These are phyloP conservation scores for Himalopsyche tibetana DNA, from an alignment of 2,888 invertebrate genomes.

Conservation along the genomic window DNA sequence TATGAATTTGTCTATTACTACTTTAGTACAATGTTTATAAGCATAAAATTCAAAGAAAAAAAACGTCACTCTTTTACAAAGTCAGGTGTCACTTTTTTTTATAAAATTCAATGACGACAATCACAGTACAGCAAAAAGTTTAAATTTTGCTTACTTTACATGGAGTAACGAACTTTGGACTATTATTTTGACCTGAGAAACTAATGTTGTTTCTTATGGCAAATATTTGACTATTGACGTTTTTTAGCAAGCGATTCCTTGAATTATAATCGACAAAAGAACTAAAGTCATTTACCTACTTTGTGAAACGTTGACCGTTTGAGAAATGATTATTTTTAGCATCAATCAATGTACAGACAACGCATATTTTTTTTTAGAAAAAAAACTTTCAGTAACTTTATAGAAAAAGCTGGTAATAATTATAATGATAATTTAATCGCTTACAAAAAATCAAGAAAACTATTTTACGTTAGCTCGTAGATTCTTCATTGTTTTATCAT, in stretches of 20 bases:
- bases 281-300: background rate
- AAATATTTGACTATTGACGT: background rate
- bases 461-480: no score
- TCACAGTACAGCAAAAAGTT: background rate
- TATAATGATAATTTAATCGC: no score
- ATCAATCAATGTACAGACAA: no score
- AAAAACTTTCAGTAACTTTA: no score
- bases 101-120: conserved; percentile 2
- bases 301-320: background rate
- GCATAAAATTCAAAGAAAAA: background rate
- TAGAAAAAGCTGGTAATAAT: no score
- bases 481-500: no score
- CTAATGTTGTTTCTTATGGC: background rate
- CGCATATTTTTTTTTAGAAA: no score
- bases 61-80: background rate
- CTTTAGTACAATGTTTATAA: background rate
- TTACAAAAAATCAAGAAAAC: no score
- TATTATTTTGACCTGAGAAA: conserved; percentile 12
- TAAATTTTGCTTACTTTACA: background rate
- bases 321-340: background rate
- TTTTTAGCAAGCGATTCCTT: conserved; percentile 1
- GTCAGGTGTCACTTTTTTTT: background rate
- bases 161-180: conserved; percentile 21
- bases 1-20: background rate
- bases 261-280: background rate